These are phyloP conservation scores for Chymomyza amoena DNA, from an alignment of 2,888 invertebrate species.

Conservation along the genomic window DNA sequence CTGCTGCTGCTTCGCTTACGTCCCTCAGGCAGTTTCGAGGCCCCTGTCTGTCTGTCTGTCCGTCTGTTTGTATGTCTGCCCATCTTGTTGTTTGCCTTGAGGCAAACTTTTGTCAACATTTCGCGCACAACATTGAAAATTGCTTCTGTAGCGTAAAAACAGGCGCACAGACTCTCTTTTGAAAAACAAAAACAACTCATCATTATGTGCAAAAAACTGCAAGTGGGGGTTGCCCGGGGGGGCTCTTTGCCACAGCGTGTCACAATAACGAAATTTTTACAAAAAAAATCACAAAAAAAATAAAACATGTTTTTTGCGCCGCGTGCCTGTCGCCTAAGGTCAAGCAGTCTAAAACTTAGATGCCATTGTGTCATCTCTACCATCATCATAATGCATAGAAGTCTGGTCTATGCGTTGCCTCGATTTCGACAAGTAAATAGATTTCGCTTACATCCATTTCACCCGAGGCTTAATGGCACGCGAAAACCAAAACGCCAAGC, in stretches of 20 bases:
- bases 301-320: background rate
- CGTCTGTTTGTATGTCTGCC: background rate
- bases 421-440: conserved; percentile 49
- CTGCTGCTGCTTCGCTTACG: background rate
- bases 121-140: conserved; percentile 67
- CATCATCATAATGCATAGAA: background rate
- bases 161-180: conserved; percentile 5
- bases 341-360: conserved; percentile 51
- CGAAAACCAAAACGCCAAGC: conserved; percentile 18
- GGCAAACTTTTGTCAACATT: conserved; percentile 71
- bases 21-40: background rate
- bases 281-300: background rate
- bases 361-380: background rate
- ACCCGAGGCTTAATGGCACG: background rate
- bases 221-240: background rate
- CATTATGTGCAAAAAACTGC: conserved; percentile 28
- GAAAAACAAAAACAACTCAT: conserved; percentile 40
- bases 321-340: conserved; percentile 41
- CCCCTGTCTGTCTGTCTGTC: conserved; percentile 2
- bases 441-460: background rate
- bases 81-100: conserved; percentile 61
- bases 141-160: conserved; percentile 58
- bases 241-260: background rate
- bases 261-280: background rate
- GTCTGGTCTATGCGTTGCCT: conserved; percentile 6